Base-by-base conservation (phyloP, 2,797 vertebrate species). In the Galago senegalensis region DNA sequence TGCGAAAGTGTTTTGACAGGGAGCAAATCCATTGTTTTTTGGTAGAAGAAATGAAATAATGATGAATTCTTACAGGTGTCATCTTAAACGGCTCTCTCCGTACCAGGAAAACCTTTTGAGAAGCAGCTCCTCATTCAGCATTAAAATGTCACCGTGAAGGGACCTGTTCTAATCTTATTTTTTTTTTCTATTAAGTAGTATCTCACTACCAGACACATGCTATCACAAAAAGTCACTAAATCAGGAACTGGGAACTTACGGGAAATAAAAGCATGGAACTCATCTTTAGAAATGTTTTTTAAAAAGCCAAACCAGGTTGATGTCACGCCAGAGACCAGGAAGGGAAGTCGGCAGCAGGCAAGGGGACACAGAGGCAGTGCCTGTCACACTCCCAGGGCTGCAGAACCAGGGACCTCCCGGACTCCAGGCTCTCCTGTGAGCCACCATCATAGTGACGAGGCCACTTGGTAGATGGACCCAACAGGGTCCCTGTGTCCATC, bases 321-420 rank as follows among this genome's bases (percentile, higher is more conserved):
- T 14, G 5, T 10, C 7, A 29, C 10, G 7, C 56, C 6, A n/a
- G n/a, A 31, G 49, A 3, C 81, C 61, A 31, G 14, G 46, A n/a
- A 89, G 0, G 0, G 12, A 46, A 17, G 34, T 18, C 27, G n/a
- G 49, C 18, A 1, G 5, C 12, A 7, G 49, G 40, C 27, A 10
- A 46, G 40, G 40, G 67, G 6, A 11, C 2, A 0, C 0, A 2
- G 0, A 0, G 29, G 29, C 49, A 13, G 3, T 25, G 61, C 58
- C 25, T 6, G 21, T 1, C 2, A 0, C 0, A 37, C 21, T 60
- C 11, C 0, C 23, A 0, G 6, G 70, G 75, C 49, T 10, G 8
- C 5, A 31, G 7, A 2, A 5, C 11, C 4, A 8, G 8, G 1
- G 7, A 29, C 12, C 27, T 61, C 17, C 25, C 17, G 1, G 20